Evolutionary conservation across 2,797 vertebrate species (phyloP), one percentile per base, ranked within the genome.

Genomic region (Karalla daura): DNA sequence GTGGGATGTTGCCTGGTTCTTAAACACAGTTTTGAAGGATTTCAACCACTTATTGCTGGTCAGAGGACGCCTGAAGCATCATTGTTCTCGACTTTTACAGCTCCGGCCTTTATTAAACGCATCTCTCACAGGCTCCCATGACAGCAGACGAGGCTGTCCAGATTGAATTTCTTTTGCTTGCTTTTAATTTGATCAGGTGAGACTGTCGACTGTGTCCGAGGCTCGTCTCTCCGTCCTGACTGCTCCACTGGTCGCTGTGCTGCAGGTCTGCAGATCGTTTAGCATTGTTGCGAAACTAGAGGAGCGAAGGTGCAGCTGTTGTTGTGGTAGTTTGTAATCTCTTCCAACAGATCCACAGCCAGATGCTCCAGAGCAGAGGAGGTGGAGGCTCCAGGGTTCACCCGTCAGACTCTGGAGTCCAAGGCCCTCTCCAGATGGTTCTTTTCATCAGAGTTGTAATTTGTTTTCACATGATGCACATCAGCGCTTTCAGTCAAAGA

Each of bases 381-480:
- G 61, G 39, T 62, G 70, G 45, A 36, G 24, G 65, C 44, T 60
- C 60, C 13, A 10, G 60, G 35, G 43, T 55, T n/a, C 25, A 43
- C 25, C 40, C 12, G 55, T 28, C 32, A 45, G 28, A 51, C 36
- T 61, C 40, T 27, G 43, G 33, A 12, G 12, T 37, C 32, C 37
- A 2, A 55, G 63, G 30, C 40, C 36, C 50, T 11, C 27, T 60
- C 60, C 69, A 80, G 73, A 70, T 73, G 73, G 50, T 10, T 10
- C 30, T 50, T 37, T 30, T 41, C 64, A 70, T 70, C 61, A 59
- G 13, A 56, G 37, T 39, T 43, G 23, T 61, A 27, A 65, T 80
- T 58, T 66, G 15, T 64, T 73, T 76, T 76, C 43, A 63, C 37
- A 50, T 41, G 33, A 76, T 52, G 55, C 51, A 25, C 70, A 54